phyloP scores from a whole-genome alignment of 92 coral and sea anemone species.

The Actinernus sp. region DNA sequence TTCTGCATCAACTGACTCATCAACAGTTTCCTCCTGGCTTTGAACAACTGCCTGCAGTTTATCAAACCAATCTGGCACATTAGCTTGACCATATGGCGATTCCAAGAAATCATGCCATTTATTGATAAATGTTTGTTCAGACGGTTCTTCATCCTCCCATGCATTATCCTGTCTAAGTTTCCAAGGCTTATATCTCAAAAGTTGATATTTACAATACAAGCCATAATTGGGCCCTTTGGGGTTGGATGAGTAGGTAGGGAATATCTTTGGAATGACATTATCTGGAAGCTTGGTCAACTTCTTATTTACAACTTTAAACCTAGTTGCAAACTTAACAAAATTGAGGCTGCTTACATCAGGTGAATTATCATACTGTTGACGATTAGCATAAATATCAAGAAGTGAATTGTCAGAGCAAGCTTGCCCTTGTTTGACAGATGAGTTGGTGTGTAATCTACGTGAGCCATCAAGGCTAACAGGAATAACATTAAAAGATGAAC shows the following conservation, averaged over 20 bases:
- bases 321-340: too few relatives aligned
- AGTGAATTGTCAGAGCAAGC: conserved; percentile 61
- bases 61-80: conserved; percentile 86
- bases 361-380: conserved; percentile 55
- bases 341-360: conserved; percentile 39
- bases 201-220: conserved; percentile 74
- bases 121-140: conserved; percentile 61
- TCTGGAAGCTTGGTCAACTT: conserved; percentile 54
- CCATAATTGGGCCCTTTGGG: conserved; percentile 76
- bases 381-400: too few relatives aligned
- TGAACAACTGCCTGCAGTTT: conserved; percentile 66
- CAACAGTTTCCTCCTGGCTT: conserved; percentile 52
- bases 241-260: conserved; percentile 73
- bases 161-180: conserved; percentile 54
- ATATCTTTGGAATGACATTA: conserved; percentile 68
- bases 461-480: conserved; percentile 75
- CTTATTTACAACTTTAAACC: conserved; percentile 53
- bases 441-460: conserved; percentile 35
- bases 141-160: conserved; percentile 56
- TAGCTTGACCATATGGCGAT: conserved; percentile 70
- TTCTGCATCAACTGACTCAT: conserved; percentile 15
- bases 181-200: conserved; percentile 80
- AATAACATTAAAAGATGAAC: conserved; percentile 52
- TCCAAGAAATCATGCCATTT: conserved; percentile 76
- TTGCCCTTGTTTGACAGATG: conserved; percentile 26